Evolutionary conservation across 2,888 invertebrate genomes (phyloP).

Genomic region (Philereme transversata): DNA sequence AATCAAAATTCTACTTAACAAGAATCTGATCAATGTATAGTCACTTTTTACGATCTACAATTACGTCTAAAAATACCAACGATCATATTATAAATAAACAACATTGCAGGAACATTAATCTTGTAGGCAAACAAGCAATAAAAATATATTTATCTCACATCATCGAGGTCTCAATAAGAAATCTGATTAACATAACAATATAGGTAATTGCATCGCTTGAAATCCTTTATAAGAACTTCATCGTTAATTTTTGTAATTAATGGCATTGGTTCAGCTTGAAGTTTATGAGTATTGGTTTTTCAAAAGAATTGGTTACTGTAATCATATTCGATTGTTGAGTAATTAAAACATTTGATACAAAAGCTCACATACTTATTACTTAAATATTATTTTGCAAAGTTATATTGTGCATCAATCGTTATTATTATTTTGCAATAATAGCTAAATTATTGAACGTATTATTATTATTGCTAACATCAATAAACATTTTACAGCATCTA

Average conservation of each 20-base stretch:
- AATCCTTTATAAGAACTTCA: conserved; percentile 30
- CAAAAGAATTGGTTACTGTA: neutral
- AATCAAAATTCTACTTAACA: neutral
- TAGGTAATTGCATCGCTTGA: conserved; percentile 43
- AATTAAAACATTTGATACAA: neutral
- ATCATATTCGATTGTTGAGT: neutral
- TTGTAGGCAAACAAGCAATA: conserved; percentile 57
- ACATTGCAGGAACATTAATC: conserved; percentile 53
- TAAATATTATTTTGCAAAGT: no score
- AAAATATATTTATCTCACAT: conserved; percentile 61
- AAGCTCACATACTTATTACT: neutral
- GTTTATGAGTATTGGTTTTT: conserved; percentile 15
- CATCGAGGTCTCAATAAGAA: conserved; percentile 54
- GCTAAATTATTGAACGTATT: neutral
- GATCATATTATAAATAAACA: conserved; percentile 38
- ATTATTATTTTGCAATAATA: neutral
- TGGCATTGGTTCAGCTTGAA: conserved; percentile 18
- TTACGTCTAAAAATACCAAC: conserved; percentile 32
- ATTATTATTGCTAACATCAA: no score
- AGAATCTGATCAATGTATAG: neutral
- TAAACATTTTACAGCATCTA: no score
- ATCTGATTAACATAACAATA: conserved; percentile 60
- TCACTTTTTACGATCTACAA: conserved; percentile 26
- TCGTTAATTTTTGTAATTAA: conserved; percentile 33
- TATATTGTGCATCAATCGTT: no score